Percentiles rank a stretch among this genome's conserved stretches.
phyloP scores from a whole-genome alignment of 2,113 vertebrate species.

The Pluvialis apricaria region DNA sequence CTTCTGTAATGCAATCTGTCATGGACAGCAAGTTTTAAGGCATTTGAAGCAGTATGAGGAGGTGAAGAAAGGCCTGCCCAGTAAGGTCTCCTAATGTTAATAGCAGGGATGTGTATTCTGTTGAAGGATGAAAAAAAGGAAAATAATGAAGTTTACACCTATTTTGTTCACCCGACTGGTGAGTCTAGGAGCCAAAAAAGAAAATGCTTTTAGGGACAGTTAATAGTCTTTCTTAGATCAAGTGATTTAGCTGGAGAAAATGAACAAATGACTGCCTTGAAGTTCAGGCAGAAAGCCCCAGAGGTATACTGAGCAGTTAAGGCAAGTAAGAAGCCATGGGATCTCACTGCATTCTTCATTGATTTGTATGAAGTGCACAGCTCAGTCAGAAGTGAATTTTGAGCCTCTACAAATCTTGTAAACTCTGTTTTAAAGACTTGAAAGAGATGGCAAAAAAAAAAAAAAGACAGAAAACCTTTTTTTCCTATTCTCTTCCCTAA shows the following conservation, averaged over 20 bases:
- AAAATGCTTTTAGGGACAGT: not conserved
- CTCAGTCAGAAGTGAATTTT: not conserved
- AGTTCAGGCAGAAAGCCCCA: not conserved
- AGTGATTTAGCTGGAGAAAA: not conserved
- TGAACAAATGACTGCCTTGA: not conserved
- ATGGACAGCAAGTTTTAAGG: not conserved
- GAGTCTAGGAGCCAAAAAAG: not conserved
- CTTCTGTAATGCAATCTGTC: not conserved
- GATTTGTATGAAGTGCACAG: not conserved
- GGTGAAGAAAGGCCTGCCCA: not conserved
- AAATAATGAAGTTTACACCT: not conserved
- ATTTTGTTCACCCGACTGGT: not conserved
- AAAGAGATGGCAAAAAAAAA: not conserved
- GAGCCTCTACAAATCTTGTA: not conserved
- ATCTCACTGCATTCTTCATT: not conserved
- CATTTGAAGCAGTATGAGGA: not conserved
- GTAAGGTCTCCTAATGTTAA: not conserved
- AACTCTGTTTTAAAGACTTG: not conserved
- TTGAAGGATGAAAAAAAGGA: not conserved
- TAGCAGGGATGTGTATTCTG: not conserved
- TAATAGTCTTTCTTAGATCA: not conserved
- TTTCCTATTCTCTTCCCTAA: not conserved
- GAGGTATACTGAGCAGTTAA: not conserved
- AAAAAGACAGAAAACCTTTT: not conserved
- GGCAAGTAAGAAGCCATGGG: not conserved